These are phyloP conservation scores for Sebastes matsubarae DNA, from an alignment of 2,797 vertebrate species.

Conservation along the genomic window DNA sequence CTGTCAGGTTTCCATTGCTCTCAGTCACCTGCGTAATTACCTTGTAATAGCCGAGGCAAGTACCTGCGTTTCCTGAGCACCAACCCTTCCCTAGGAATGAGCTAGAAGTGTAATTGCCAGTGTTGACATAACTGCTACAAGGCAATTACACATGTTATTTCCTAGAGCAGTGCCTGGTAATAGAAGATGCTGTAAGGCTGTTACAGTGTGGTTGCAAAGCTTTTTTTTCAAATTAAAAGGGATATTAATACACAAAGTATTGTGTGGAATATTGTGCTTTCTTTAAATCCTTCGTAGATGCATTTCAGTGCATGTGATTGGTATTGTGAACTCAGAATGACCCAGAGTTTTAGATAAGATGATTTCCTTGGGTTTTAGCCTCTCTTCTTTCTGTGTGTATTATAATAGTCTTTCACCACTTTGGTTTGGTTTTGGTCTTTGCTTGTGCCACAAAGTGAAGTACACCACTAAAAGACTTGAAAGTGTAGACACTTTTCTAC, in stretches of 20 bases:
- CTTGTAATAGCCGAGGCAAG: constrained; percentile 69
- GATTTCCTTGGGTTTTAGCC: neutral
- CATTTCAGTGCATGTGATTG: neutral
- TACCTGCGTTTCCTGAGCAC: constrained; percentile 68
- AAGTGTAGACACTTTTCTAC: neutral
- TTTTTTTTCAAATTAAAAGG: neutral
- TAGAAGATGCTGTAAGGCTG: constrained; percentile 29
- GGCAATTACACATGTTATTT: constrained; percentile 69
- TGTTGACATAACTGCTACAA: constrained; percentile 75
- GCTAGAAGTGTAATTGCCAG: constrained; percentile 69
- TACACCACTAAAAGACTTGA: neutral
- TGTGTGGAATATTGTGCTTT: neutral
- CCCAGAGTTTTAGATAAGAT: neutral
- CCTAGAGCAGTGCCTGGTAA: constrained; percentile 45
- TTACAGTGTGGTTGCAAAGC: neutral
- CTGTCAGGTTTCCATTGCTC: constrained; percentile 51
- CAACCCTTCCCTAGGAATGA: constrained; percentile 59
- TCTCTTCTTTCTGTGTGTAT: too few species aligned
- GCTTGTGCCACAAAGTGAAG: neutral
- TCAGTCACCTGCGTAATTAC: constrained; percentile 72
- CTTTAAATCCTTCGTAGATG: neutral
- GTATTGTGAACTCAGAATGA: neutral
- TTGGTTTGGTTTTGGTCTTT: neutral
- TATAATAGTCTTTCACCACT: neutral
- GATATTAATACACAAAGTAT: neutral